Conservation (phyloP, 2,113 vertebrate species). For the Anas platyrhynchos region DNA sequence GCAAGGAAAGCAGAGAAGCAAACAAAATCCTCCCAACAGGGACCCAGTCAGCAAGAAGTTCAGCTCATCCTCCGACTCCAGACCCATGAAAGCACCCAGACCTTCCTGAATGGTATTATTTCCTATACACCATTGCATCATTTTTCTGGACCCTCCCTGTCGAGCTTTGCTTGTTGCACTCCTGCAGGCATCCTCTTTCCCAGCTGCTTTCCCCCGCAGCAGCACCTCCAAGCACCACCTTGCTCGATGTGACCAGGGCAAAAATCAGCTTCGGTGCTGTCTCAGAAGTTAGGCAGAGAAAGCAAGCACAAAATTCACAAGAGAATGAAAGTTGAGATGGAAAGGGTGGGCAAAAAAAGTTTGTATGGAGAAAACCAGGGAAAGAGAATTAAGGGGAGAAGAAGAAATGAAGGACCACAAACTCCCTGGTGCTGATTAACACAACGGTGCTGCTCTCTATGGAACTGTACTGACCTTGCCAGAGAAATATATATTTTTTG, state of each 20-base stretch:
- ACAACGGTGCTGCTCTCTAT: background rate
- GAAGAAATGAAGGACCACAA: background rate
- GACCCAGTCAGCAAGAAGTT: background rate
- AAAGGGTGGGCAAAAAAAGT: background rate
- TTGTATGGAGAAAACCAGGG: background rate
- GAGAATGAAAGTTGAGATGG: background rate
- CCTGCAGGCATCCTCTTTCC: background rate
- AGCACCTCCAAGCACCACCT: background rate
- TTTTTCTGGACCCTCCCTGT: background rate
- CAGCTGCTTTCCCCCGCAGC: background rate
- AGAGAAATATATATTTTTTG: background rate
- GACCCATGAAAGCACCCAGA: background rate
- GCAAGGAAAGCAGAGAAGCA: background rate
- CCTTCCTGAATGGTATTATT: background rate
- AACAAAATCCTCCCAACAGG: background rate
- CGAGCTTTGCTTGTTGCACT: background rate
- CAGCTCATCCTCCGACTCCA: background rate
- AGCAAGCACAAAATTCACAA: background rate
- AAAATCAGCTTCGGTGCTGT: background rate
- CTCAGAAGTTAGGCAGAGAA: background rate
- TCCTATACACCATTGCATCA: background rate
- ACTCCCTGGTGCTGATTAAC: background rate
- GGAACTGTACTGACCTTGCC: background rate
- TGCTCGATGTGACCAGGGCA: too few species aligned
- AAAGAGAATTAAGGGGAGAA: fast-evolving